Percentiles rank a stretch among this genome's conserved stretches.
phyloP scores from a whole-genome alignment of 2,113 vertebrate species.

The Lamprologus callipterus region DNA sequence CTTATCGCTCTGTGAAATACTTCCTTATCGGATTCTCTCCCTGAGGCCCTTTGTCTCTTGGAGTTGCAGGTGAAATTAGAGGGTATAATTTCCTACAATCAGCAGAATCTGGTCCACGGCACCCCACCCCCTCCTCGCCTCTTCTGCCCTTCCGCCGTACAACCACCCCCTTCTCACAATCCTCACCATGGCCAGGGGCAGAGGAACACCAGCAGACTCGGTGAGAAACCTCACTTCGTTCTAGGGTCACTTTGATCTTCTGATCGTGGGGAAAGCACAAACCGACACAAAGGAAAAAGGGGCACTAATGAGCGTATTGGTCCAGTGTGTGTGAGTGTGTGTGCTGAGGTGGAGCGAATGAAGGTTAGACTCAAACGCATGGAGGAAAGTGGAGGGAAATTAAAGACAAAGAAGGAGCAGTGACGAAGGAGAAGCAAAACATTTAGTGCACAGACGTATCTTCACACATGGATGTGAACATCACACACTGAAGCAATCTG shows the following conservation, averaged over 20 bases:
- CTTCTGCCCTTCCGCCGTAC: neutral
- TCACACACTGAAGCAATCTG: conserved; percentile 54
- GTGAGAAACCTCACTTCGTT: conserved; percentile 23
- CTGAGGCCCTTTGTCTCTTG: conserved; percentile 53
- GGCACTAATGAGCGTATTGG: conserved; percentile 36
- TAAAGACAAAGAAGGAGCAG: neutral
- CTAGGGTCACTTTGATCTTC: conserved; percentile 59
- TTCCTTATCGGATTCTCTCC: conserved; percentile 48
- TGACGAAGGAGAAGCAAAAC: conserved; percentile 16
- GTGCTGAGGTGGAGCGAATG: neutral
- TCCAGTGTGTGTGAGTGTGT: neutral
- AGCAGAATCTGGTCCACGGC: conserved; percentile 58
- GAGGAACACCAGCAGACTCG: conserved; percentile 40
- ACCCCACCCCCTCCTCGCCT: neutral
- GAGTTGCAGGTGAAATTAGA: conserved; percentile 62
- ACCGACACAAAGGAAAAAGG: conserved; percentile 15
- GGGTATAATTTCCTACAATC: conserved; percentile 68
- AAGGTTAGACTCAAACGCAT: neutral
- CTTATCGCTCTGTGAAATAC: conserved; percentile 45
- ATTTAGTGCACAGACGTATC: neutral
- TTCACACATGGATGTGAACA: neutral
- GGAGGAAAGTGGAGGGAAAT: neutral
- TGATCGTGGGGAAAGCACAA: conserved; percentile 25
- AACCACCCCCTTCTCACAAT: neutral
- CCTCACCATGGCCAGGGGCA: conserved; percentile 35